Percentiles rank a stretch among this genome's conserved stretches.
These are phyloP conservation scores for Axea sp. DNA, from an alignment of 2,888 invertebrate species.

Conservation along the genomic window DNA sequence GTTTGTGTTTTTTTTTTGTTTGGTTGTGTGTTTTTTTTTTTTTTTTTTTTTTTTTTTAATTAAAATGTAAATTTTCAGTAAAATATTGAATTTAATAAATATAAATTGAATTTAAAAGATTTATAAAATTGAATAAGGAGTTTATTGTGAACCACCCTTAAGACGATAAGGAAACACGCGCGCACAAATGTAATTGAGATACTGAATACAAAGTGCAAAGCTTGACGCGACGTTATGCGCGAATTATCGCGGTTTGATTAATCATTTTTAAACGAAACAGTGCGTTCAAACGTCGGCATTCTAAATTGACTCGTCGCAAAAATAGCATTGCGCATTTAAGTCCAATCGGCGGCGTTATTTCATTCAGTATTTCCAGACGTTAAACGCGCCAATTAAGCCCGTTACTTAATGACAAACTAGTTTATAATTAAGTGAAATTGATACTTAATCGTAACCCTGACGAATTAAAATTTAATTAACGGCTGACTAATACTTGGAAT, in stretches of 20 bases:
- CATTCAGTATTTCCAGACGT: slow-evolving; percentile 22
- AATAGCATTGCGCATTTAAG: slow-evolving; percentile 9
- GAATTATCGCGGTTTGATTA: slow-evolving; percentile 27
- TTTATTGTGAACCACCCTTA: slow-evolving; percentile 8
- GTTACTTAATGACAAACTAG: slow-evolving; percentile 52
- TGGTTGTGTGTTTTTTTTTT: too few relatives aligned
- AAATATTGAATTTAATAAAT: too few relatives aligned
- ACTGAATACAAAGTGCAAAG: slow-evolving; percentile 25
- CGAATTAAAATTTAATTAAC: slow-evolving; percentile 54
- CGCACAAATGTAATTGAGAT: slow-evolving; percentile 1
- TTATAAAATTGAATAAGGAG: too few relatives aligned
- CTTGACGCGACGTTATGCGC: too few relatives aligned
- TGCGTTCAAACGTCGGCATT: slow-evolving; percentile 6
- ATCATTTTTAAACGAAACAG: slow-evolving; percentile 12
- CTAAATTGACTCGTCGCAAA: slow-evolving; percentile 32
- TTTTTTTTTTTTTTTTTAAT: too few relatives aligned
- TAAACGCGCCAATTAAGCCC: slow-evolving; percentile 36
- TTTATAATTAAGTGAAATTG: slow-evolving; percentile 55
- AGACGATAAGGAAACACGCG: slow-evolving; percentile 21
- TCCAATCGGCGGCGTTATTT: slow-evolving; percentile 12
- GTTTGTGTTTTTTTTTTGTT: too few relatives aligned
- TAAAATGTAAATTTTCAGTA: too few relatives aligned
- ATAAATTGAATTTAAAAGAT: too few relatives aligned
- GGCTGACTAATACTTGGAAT: slow-evolving; percentile 42
- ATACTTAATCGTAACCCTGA: slow-evolving; percentile 43